phyloP scores from a whole-genome alignment of 2,113 vertebrate genomes.

The Myotis davidii region DNA sequence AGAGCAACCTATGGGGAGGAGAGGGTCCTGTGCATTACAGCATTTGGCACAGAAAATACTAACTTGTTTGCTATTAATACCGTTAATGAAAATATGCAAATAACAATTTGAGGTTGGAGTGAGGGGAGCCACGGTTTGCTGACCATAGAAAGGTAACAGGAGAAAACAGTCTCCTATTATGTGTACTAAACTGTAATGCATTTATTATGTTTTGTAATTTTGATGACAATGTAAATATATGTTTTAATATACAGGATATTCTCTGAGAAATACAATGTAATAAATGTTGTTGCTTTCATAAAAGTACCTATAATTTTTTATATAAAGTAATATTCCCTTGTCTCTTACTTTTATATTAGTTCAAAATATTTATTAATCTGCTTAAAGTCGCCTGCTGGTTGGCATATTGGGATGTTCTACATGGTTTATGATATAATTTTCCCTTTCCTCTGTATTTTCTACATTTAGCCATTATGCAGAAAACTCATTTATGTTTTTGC shows the following conservation, averaged over 20 bases:
- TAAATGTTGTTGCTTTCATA: background rate
- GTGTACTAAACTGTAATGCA: background rate
- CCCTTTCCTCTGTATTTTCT: background rate
- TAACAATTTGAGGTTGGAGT: background rate
- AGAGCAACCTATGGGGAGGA: background rate
- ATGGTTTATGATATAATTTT: conserved; percentile 18
- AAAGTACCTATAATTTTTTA: background rate
- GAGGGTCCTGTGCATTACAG: too few relatives aligned
- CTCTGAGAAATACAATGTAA: background rate
- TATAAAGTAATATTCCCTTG: background rate
- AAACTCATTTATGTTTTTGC: background rate
- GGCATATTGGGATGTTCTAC: background rate
- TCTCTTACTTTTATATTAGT: conserved; percentile 29
- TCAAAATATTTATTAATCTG: conserved; percentile 62
- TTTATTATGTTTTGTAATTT: background rate
- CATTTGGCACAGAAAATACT: background rate
- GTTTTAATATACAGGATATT: conserved; percentile 7
- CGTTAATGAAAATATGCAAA: background rate
- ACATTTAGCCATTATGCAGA: background rate
- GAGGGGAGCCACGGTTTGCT: background rate
- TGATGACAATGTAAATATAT: background rate
- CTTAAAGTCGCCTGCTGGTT: background rate
- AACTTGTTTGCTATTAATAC: background rate
- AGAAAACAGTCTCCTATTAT: background rate
- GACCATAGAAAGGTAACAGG: background rate